Evolutionary conservation across 2,797 vertebrate genomes (phyloP).

Genomic region (Hylomyscus alleni): DNA sequence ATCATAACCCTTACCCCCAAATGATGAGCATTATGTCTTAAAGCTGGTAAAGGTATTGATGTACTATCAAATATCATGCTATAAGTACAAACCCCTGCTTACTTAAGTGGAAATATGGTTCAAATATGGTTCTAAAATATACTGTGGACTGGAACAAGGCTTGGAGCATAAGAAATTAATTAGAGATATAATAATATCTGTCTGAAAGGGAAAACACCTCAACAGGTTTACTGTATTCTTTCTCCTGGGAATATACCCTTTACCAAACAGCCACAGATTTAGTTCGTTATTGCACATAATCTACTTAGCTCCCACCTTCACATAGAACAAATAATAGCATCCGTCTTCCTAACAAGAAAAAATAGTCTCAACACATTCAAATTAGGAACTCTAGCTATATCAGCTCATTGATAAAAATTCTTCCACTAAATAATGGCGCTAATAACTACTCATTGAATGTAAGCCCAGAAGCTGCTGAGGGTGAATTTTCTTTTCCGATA

Average conservation of each 20-base stretch:
- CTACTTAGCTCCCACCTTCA: constrained; percentile 71
- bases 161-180: constrained; percentile 30
- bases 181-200: constrained; percentile 58
- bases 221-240: constrained; percentile 58
- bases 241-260: constrained; percentile 53
- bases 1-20: not conserved
- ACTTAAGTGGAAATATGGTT: not conserved
- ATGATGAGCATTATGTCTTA: constrained; percentile 2
- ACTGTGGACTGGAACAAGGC: not conserved
- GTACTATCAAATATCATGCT: not conserved
- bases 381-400: constrained; percentile 59
- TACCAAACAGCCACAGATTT: constrained; percentile 62
- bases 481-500: constrained; percentile 6
- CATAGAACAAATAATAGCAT: constrained; percentile 70
- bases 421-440: constrained; percentile 63
- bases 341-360: constrained; percentile 34
- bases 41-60: not conserved
- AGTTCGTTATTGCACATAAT: constrained; percentile 66
- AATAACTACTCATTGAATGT: constrained; percentile 68
- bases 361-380: constrained; percentile 2
- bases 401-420: constrained; percentile 65
- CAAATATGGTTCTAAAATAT: constrained; percentile 66
- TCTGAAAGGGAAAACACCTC: constrained; percentile 24
- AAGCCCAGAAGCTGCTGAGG: constrained; percentile 51
- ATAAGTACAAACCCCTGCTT: not conserved